A percentile compares a stretch with the other conserved stretches of the same genome.
Conservation (phyloP, 2,888 invertebrate species). For the Pristionchus arcanus region DNA sequence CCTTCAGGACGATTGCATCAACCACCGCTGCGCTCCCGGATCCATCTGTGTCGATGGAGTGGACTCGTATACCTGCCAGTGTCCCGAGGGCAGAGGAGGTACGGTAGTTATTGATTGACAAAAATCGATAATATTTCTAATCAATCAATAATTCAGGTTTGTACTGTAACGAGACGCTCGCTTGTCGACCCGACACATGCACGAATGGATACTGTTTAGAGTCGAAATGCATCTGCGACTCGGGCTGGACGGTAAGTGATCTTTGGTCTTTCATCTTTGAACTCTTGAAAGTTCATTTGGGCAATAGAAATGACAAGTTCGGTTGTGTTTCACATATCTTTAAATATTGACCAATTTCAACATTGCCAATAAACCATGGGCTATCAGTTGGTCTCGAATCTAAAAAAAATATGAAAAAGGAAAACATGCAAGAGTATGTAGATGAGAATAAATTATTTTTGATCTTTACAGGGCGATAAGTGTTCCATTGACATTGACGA, state of each 20-base stretch:
- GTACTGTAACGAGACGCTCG: conserved; percentile 39
- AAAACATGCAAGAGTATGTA: too few species aligned
- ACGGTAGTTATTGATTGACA: conserved; percentile 68
- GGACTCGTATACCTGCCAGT: conserved; percentile 95
- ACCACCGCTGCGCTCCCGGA: conserved; percentile 93
- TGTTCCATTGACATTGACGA: conserved; percentile 92
- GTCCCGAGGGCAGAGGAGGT: conserved; percentile 96
- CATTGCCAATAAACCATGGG: not conserved
- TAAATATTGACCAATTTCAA: not conserved
- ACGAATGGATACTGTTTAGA: conserved; percentile 26
- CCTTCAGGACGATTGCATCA: conserved; percentile 90
- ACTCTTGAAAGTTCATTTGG: not conserved
- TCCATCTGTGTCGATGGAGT: conserved; percentile 97
- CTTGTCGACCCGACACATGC: not conserved
- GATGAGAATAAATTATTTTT: not conserved
- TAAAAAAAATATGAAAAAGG: too few species aligned
- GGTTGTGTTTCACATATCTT: not conserved
- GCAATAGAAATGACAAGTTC: not conserved
- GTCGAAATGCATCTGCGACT: conserved; percentile 35
- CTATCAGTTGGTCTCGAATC: too few species aligned
- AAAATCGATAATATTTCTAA: not conserved
- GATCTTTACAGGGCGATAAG: conserved; percentile 77
- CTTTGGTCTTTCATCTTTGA: conserved; percentile 47
- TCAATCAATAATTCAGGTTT: conserved; percentile 41
- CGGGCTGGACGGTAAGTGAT: conserved; percentile 58